Conservation (phyloP, 2,888 invertebrate species). For the Andrena praecox region DNA sequence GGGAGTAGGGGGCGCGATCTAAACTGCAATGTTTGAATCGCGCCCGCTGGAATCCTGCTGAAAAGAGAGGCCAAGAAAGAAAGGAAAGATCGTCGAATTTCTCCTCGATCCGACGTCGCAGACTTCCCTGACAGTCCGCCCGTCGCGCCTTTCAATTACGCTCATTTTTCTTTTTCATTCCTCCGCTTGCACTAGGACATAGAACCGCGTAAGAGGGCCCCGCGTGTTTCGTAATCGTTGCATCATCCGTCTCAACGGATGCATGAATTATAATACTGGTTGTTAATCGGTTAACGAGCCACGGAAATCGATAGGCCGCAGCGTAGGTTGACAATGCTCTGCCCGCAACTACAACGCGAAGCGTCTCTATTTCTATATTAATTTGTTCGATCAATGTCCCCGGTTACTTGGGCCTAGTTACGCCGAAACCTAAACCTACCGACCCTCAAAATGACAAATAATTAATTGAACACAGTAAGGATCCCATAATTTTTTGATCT, state of each 20-base stretch:
- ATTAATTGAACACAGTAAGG: no score
- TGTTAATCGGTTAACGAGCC: conserved; percentile 58
- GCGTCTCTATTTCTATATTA: background rate
- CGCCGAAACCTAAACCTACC: no score
- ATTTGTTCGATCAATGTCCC: conserved; percentile 10
- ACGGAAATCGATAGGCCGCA: conserved; percentile 48
- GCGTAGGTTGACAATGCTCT: conserved; percentile 16
- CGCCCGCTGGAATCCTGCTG: background rate
- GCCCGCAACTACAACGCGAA: conserved; percentile 3
- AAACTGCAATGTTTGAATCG: conserved; percentile 8
- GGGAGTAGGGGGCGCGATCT: background rate
- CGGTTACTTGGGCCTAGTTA: no score
- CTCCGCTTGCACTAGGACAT: background rate
- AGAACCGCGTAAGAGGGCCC: background rate
- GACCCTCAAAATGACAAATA: no score
- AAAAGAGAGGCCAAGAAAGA: background rate
- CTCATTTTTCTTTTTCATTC: conserved; percentile 5
- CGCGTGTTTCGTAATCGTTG: conserved; percentile 47
- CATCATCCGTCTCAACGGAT: conserved; percentile 36
- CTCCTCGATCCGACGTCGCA: conserved; percentile 10
- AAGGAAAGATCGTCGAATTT: conserved; percentile 37
- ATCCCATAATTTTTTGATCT: no score
- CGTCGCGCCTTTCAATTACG: conserved; percentile 11
- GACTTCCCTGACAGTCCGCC: conserved; percentile 15
- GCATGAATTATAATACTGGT: conserved; percentile 49